Conservation (phyloP, 2,113 vertebrate genomes). For the Podarcis muralis region DNA sequence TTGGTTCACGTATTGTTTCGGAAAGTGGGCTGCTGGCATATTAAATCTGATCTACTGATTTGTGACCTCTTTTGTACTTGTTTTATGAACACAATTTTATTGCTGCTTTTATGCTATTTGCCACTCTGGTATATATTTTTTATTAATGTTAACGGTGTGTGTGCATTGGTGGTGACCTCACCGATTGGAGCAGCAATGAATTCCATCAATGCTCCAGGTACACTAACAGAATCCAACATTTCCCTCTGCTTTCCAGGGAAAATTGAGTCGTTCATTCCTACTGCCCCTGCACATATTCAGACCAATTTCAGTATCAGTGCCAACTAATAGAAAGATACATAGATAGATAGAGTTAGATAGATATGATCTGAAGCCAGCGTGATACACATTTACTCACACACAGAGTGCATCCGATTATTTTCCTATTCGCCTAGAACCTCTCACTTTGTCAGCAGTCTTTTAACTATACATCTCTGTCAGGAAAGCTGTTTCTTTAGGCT, state of each 20-base stretch:
- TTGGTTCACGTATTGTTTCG: too few species aligned
- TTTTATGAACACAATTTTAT: too few species aligned
- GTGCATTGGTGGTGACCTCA: neutral
- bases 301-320: neutral
- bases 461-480: neutral
- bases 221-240: neutral
- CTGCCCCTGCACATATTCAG: neutral
- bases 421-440: neutral
- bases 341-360: too few species aligned
- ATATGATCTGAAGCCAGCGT: neutral
- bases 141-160: too few species aligned
- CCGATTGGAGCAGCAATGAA: neutral
- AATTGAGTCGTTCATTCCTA: neutral
- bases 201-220: neutral
- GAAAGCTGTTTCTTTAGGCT: conserved; percentile 2
- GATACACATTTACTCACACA: neutral
- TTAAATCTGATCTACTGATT: too few species aligned
- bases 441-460: neutral
- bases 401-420: neutral
- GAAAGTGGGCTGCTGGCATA: too few species aligned
- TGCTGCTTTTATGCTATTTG: too few species aligned
- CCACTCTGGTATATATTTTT: too few species aligned
- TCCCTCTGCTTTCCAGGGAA: neutral
- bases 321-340: neutral
- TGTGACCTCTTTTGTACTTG: too few species aligned